Evolutionary conservation across 2,888 invertebrate species (phyloP).

Genomic region (Beris morrisii): DNA sequence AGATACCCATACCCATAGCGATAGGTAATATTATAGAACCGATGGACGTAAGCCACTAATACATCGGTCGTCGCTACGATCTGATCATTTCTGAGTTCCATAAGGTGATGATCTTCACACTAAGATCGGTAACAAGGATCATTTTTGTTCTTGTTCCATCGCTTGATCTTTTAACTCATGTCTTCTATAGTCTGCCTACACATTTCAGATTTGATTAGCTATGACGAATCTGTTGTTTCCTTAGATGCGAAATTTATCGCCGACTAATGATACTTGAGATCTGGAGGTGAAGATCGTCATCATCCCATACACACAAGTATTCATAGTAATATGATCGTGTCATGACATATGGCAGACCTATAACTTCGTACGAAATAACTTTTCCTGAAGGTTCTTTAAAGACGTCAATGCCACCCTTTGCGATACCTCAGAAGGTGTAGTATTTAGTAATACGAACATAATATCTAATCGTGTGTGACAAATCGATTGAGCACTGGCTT

Average conservation of each 20-base stretch:
- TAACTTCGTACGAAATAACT: not conserved
- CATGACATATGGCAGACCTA: not conserved
- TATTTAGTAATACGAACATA: not conserved
- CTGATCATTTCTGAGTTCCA: too few species aligned
- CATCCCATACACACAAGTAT: too few species aligned
- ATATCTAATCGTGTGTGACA: slow-evolving; percentile 38
- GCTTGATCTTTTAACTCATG: slow-evolving; percentile 1
- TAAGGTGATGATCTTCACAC: too few species aligned
- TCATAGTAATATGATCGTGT: too few species aligned
- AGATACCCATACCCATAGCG: too few species aligned
- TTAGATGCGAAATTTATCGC: slow-evolving; percentile 37
- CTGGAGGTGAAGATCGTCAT: slow-evolving; percentile 27
- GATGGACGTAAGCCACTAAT: too few species aligned
- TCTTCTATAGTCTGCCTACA: slow-evolving; percentile 17
- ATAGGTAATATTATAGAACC: too few species aligned
- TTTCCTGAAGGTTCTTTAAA: too few species aligned
- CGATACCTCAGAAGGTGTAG: not conserved
- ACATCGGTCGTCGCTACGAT: too few species aligned
- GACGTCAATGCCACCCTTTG: slow-evolving; percentile 1
- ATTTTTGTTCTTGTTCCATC: slow-evolving; percentile 2
- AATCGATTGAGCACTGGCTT: slow-evolving; percentile 35
- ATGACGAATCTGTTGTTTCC: slow-evolving; percentile 36
- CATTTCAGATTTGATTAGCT: slow-evolving; percentile 34
- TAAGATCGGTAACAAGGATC: slow-evolving; percentile 25
- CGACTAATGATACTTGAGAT: slow-evolving; percentile 28